phyloP scores from a whole-genome alignment of 1,140 invertebrate genomes.

The Sinonovacula constricta region DNA sequence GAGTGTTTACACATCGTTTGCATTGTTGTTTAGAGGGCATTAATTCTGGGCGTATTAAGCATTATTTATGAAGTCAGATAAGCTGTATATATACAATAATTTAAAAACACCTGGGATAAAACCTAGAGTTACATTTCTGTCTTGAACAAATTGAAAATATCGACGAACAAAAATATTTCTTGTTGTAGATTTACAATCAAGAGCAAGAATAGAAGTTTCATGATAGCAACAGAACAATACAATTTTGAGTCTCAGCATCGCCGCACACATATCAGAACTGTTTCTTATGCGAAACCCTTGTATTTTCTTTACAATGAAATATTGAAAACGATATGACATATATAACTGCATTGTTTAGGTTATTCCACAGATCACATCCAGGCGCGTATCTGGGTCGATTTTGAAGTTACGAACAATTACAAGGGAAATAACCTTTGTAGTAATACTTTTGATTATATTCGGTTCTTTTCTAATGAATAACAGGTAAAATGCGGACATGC shows the following conservation, averaged over 20 bases:
- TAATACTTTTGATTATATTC: no score
- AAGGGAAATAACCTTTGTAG: no score
- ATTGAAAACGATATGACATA: neutral
- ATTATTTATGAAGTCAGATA: no score
- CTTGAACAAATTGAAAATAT: neutral
- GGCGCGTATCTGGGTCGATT: no score
- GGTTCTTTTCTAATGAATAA: no score
- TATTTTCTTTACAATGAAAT: neutral
- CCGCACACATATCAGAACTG: neutral
- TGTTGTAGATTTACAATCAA: no score
- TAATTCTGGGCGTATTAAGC: no score
- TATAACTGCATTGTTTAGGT: neutral
- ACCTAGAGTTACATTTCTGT: neutral
- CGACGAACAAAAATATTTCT: neutral
- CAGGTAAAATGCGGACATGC: no score
- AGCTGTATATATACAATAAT: no score
- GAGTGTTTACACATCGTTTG: neutral
- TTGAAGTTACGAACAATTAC: no score
- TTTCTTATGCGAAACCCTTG: neutral
- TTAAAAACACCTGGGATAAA: neutral
- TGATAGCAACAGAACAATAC: neutral
- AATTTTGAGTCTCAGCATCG: neutral
- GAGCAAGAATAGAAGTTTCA: no score
- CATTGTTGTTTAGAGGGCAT: neutral
- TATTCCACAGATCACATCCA: neutral